Conservation (phyloP, 2,113 vertebrate genomes). For the Eurystomus gularis region DNA sequence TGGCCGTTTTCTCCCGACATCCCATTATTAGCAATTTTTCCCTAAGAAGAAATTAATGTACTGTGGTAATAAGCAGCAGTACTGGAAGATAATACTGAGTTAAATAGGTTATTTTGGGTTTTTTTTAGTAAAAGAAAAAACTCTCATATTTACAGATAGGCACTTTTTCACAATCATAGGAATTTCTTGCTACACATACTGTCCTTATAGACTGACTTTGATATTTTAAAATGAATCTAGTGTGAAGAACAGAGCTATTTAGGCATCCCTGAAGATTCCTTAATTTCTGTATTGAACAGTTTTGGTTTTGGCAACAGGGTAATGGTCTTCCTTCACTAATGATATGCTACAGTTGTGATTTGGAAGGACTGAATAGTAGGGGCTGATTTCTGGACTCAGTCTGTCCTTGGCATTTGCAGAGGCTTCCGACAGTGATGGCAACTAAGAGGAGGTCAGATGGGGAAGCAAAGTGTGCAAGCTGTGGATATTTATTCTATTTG, state of each 20-base stretch:
- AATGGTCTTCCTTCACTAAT: background rate
- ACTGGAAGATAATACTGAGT: background rate
- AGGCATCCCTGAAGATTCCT: background rate
- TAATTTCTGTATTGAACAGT: background rate
- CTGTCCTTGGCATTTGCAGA: background rate
- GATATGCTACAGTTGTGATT: background rate
- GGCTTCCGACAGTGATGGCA: background rate
- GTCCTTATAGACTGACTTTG: background rate
- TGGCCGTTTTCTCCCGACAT: too few relatives aligned
- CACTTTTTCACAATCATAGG: background rate
- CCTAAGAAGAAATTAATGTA: background rate
- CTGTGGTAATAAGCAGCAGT: background rate
- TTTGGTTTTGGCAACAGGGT: background rate
- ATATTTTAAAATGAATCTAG: background rate
- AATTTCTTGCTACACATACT: background rate
- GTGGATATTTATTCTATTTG: conserved; percentile 52
- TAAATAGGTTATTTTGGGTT: background rate
- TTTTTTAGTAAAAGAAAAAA: background rate
- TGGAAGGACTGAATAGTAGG: background rate
- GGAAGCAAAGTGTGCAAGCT: background rate
- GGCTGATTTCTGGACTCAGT: background rate
- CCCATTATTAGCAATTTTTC: too few relatives aligned
- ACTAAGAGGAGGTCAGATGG: background rate
- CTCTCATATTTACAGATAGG: background rate
- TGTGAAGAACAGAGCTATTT: background rate